Evolutionary conservation across 2,113 vertebrate genomes (phyloP).

Genomic region (Calyptomena viridis): DNA sequence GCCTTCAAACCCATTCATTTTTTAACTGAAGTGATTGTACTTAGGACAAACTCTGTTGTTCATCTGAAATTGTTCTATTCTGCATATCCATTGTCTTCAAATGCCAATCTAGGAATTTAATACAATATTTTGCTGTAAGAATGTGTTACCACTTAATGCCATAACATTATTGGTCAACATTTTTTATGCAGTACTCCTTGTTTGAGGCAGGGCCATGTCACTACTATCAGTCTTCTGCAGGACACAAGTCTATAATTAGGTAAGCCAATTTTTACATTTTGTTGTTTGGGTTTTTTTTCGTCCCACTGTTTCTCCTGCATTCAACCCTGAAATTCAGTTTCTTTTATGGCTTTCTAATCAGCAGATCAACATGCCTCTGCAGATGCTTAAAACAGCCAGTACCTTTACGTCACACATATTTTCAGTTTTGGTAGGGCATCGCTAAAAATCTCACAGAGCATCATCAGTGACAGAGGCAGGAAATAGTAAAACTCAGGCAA

Average conservation of each 20-base stretch:
- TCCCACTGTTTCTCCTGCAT: background rate
- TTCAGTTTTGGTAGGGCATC: background rate
- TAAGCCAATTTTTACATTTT: background rate
- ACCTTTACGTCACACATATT: background rate
- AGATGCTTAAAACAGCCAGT: background rate
- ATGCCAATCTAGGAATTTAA: constrained; percentile 1
- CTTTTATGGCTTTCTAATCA: background rate
- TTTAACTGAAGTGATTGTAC: background rate
- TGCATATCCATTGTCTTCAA: background rate
- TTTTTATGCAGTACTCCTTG: background rate
- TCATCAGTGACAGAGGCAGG: background rate
- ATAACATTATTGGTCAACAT: background rate
- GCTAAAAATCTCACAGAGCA: background rate
- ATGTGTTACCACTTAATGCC: background rate
- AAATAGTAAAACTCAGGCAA: background rate
- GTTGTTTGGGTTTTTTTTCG: background rate
- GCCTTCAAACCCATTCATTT: constrained; percentile 32
- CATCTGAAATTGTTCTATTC: constrained; percentile 5
- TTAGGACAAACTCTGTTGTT: constrained; percentile 41
- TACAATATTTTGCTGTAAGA: background rate
- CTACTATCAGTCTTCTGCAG: background rate
- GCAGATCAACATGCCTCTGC: background rate
- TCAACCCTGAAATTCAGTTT: background rate
- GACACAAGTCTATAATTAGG: background rate
- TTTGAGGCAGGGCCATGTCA: background rate